Base-by-base conservation (phyloP, 2,113 vertebrate species). In the Cebus imitator region DNA sequence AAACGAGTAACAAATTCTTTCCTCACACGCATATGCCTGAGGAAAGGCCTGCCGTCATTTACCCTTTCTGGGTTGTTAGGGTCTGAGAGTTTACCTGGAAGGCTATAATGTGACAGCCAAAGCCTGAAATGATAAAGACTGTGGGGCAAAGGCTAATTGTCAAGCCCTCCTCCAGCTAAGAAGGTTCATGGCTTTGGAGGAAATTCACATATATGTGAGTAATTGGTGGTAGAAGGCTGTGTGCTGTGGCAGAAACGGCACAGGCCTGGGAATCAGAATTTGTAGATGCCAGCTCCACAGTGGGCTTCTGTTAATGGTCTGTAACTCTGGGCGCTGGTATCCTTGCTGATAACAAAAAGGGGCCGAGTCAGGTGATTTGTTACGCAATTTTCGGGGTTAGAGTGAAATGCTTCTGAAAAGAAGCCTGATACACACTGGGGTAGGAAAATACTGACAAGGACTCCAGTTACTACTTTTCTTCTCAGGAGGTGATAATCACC, bases 321-420 rank as follows among this genome's bases (percentile, higher is more conserved):
- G 48, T 55, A 58, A 79, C 40, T 90, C 45, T 73, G 40, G 37
- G 30, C 23, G 72, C 85, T 40, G 2, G 43, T 11, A 45, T 68
- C 75, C 48, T 84, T 6, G 3, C 20, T 16, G 40, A 17, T 25
- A 76, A 35, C 80, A 88, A 79, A 50, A 86, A 90, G 32, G 11
- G 57, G 11, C 13, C 30, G 66, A 94, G 32, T 21, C n/a, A 75
- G 84, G 48, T 76, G 25, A 27, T 27, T 89, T 55, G 50, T 14
- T 16, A 52, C 10, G 82, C 17, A 81, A 27, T 55, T 90, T 58
- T 90, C 30, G 58, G n/a, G 9, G 68, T 58, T 88, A 78, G 48
- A 85, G 12, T 43, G 70, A 91, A 96, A 90, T 21, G n/a, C 64
- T 90, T 72, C 76, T 48, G 83, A 78, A 96, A 95, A 80, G 48